A percentile compares a stretch with the other conserved stretches of the same genome.
phyloP scores from a whole-genome alignment of 2,888 invertebrate species.

The Dicranocentrus wangi region DNA sequence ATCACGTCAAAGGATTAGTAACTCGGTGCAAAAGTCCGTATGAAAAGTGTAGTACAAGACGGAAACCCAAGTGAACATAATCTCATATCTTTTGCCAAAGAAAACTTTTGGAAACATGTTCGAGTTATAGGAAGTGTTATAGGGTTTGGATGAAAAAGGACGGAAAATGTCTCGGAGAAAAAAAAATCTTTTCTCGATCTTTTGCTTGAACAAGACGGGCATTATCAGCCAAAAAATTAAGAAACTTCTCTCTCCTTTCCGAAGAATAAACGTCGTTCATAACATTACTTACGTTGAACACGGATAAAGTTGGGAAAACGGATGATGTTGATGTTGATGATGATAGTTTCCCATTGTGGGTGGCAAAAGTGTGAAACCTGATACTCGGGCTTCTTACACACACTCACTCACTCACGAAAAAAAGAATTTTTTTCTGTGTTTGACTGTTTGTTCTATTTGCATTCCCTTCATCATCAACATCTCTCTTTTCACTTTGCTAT shows the following conservation, averaged over 20 bases:
- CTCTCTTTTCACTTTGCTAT: slow-evolving; percentile 42
- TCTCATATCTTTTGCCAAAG: slow-evolving; percentile 52
- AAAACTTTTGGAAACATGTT: slow-evolving; percentile 51
- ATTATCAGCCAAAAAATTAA: slow-evolving; percentile 5
- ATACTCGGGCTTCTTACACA: slow-evolving; percentile 72
- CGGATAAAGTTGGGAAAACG: slow-evolving; percentile 4
- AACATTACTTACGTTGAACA: slow-evolving; percentile 10
- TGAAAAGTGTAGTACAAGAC: neutral
- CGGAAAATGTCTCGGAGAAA: slow-evolving; percentile 64
- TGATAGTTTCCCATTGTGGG: slow-evolving; percentile 73
- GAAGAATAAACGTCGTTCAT: slow-evolving; percentile 41
- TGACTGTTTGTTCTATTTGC: slow-evolving; percentile 63
- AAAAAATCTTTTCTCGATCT: neutral
- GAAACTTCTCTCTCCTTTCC: neutral
- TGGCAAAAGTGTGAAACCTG: slow-evolving; percentile 72
- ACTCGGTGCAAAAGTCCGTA: no score
- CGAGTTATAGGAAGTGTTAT: slow-evolving; percentile 13
- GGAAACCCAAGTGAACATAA: slow-evolving; percentile 54
- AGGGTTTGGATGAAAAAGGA: slow-evolving; percentile 39
- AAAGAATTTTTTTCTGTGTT: slow-evolving; percentile 52
- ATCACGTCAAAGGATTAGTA: neutral
- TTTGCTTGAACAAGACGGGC: slow-evolving; percentile 12
- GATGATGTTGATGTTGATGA: slow-evolving; percentile 45
- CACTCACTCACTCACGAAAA: slow-evolving; percentile 34
- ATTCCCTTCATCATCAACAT: slow-evolving; percentile 50